Evolutionary conservation across 2,888 invertebrate genomes (phyloP).

Genomic region (Chrysodeixis includens): DNA sequence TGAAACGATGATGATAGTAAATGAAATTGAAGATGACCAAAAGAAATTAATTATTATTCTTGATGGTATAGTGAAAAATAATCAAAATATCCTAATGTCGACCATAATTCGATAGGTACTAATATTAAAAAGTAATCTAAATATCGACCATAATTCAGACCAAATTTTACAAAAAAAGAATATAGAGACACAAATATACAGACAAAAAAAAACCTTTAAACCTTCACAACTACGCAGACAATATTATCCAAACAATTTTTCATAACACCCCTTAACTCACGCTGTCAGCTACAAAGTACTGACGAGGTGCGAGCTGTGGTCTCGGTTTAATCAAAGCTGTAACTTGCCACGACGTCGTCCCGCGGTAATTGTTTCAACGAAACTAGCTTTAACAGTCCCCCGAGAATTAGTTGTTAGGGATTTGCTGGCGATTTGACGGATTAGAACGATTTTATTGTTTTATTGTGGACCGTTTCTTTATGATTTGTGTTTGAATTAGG

Average conservation of each 20-base stretch:
- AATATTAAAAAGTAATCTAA: too few species aligned
- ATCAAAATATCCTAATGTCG: too few species aligned
- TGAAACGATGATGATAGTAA: too few species aligned
- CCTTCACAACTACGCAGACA: slow-evolving; percentile 22
- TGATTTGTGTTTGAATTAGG: too few species aligned
- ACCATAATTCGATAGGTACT: too few species aligned
- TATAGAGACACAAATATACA: neutral
- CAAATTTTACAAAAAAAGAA: neutral
- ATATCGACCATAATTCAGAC: too few species aligned
- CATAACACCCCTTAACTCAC: slow-evolving; percentile 48
- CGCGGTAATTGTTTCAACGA: slow-evolving; percentile 73
- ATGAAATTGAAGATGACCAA: too few species aligned
- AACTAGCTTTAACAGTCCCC: slow-evolving; percentile 60
- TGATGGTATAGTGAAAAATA: too few species aligned
- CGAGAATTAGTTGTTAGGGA: slow-evolving; percentile 62
- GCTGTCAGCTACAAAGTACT: slow-evolving; percentile 66
- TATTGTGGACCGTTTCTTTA: too few species aligned
- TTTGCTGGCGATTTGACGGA: slow-evolving; percentile 54
- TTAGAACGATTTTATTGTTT: slow-evolving; percentile 36
- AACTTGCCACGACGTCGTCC: slow-evolving; percentile 72
- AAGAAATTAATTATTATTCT: too few species aligned
- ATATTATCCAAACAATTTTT: slow-evolving; percentile 50
- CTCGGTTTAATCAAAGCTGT: slow-evolving; percentile 76
- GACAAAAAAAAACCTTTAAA: neutral
- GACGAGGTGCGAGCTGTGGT: slow-evolving; percentile 68